Base-by-base conservation (phyloP, 2,113 vertebrate species). In the Syrrhaptes paradoxus region DNA sequence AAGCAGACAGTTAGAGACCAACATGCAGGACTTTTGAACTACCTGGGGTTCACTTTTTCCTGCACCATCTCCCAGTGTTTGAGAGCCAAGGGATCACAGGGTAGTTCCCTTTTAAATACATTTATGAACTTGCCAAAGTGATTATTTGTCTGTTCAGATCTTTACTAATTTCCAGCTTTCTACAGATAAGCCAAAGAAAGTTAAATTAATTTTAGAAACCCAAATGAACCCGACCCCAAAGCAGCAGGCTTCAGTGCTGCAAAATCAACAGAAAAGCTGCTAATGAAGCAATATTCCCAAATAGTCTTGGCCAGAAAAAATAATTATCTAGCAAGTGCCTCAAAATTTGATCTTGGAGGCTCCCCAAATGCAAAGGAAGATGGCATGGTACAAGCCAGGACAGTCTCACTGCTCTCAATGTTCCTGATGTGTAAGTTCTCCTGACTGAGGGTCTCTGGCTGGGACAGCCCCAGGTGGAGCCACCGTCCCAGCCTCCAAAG, bases 111-210 rank as follows among this genome's bases (percentile, higher is more conserved):
- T 86, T 52, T 54, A 59, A 86, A 96, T 63, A 13, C 28, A 78
- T 74, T 75, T 65, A 78, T 91, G 70, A 90, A 62, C 51, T 48
- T 80, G 43, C 18, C 73, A 9, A 72, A 91, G 25, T 76, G 43
- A 71, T 82, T 63, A 59, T 59, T 85, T 67, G 72, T 71, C 54
- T 61, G 45, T 67, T 88, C 68, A 9, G 49, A 71, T 29, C 61
- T 74, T 94, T 86, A 77, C 70, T 90, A 32, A 83, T 71, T 68
- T 34, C 29, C 34, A 95, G 32, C 52, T 92, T 93, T 74, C 77
- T 92, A 58, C 55, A 90, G 43, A 67, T 67, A 93, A 80, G 34
- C 11, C 10, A 81, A 71, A 91, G 38, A 82, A 89, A 95, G 16
- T 29, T 11, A 90, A 77, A 80, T 75, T 29, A 73, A 88, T 93